Conservation (phyloP, 1,140 invertebrate species). For the Drosophila nasuta region DNA sequence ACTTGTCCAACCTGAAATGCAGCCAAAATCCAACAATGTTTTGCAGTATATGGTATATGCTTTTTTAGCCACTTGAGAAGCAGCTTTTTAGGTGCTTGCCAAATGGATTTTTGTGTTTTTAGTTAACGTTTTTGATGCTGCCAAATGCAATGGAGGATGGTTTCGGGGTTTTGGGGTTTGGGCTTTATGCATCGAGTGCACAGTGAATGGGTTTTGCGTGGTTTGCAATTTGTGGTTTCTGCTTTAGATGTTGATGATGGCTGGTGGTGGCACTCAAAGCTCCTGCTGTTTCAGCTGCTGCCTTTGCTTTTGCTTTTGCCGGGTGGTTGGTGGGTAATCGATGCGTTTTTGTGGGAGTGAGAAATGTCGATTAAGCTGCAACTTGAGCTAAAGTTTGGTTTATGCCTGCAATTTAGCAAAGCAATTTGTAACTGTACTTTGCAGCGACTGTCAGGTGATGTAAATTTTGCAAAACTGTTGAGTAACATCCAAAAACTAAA, state of each 20-base stretch:
- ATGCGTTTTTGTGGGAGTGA: slow-evolving; percentile 41
- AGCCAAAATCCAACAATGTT: slow-evolving; percentile 43
- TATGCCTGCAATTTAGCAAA: slow-evolving; percentile 28
- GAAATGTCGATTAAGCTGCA: slow-evolving; percentile 21
- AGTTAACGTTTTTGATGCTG: slow-evolving; percentile 29
- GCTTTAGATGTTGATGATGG: slow-evolving; percentile 12
- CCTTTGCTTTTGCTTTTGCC: not conserved
- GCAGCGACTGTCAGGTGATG: slow-evolving; percentile 13
- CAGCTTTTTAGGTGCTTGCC: slow-evolving; percentile 50
- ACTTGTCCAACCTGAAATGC: slow-evolving; percentile 24
- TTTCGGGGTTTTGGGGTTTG: slow-evolving; percentile 2
- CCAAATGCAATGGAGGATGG: slow-evolving; percentile 27
- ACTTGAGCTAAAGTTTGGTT: slow-evolving; percentile 16
- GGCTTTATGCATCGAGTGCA: slow-evolving; percentile 14
- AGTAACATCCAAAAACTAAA: slow-evolving; percentile 5
- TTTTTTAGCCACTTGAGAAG: slow-evolving; percentile 39
- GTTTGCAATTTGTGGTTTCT: slow-evolving; percentile 58
- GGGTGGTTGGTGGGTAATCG: slow-evolving; percentile 43
- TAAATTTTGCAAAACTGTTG: slow-evolving; percentile 10
- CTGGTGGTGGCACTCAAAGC: slow-evolving; percentile 18
- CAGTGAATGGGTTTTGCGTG: slow-evolving; percentile 54
- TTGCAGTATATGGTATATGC: not conserved
- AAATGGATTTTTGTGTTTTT: slow-evolving; percentile 51
- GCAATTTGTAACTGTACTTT: slow-evolving; percentile 34
- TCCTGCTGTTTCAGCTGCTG: slow-evolving; percentile 1